Evolutionary conservation across 2,888 invertebrate genomes (phyloP), one percentile per base, ranked within the genome.

Genomic region (Cheilosia impressa): DNA sequence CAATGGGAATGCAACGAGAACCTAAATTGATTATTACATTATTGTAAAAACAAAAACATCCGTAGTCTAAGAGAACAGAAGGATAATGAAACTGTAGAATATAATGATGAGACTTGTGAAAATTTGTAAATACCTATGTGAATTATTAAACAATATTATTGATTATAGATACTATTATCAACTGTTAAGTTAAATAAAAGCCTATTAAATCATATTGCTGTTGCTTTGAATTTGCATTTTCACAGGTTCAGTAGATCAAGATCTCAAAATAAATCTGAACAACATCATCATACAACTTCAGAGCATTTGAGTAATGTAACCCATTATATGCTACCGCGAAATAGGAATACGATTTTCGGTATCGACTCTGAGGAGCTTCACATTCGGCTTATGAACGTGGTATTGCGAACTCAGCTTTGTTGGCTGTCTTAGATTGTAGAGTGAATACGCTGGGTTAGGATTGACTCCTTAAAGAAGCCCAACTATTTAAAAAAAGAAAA

Each of bases 171-270:
- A 66, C 27, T 63, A 87, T 81, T 78, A 87, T 87, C 77, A 77
- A 78, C 60, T 82, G 87, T 87, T 87, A 87, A 87, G 87, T 87
- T 73, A 81, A 87, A 87, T 82, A 87, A 87, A 84, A 73, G 31
- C 66, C 65, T 60, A 85, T 77, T 72, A 81, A 69, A 81, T 41
- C 19, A 55, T 69, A 53, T 15, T 52, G 27, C 2, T 31, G 31
- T 52, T 52, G 24, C 45, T 31, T 72, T 43, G 19, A 10, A 31
- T 15, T 55, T 55, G 10, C n/a, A 15, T 17, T 43, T 43, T 4
- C 43, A n/a, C 43, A n/a, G 43, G 43, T n/a, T 5, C 43, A 34
- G 10, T 34, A 34, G 3, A 9, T 38, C 34, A 10, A 10, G 10
- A 34, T 34, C 10, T 2, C 2, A 34, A 34, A 34, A 2, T 34